phyloP scores from a whole-genome alignment of 2,113 vertebrate species.

The Triplophysa siluroides region DNA sequence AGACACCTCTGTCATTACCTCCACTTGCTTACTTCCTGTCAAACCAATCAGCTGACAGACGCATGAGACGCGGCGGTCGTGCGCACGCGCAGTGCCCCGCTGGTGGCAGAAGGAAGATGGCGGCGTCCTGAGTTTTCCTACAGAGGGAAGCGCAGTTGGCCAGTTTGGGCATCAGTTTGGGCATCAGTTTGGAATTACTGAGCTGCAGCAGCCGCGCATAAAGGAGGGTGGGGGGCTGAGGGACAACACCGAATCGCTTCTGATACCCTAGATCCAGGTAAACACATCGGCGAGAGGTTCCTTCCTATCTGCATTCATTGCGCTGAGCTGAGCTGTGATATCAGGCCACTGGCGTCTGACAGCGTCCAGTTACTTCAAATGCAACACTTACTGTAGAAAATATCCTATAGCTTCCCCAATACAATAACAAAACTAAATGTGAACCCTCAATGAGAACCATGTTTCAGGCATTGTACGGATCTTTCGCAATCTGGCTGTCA shows the following conservation, averaged over 20 bases:
- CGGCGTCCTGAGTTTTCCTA: conserved; percentile 74
- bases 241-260: conserved; percentile 61
- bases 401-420: not conserved
- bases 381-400: not conserved
- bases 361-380: not conserved
- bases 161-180: conserved; percentile 54
- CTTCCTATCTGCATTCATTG: conserved; percentile 41
- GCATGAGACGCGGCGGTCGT: conserved; percentile 68
- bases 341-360: conserved; percentile 11
- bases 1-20: not conserved
- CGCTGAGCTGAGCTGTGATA: conserved; percentile 51
- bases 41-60: conserved; percentile 75
- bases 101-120: conserved; percentile 72
- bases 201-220: conserved; percentile 57
- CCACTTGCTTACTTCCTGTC: not conserved
- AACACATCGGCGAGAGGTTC: conserved; percentile 40
- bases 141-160: conserved; percentile 65
- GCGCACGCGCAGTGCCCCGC: conserved; percentile 65
- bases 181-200: conserved; percentile 60
- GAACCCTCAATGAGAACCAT: not conserved
- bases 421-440: not conserved
- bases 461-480: not conserved
- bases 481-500: not conserved
- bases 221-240: conserved; percentile 70
- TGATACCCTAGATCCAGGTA: conserved; percentile 68